phyloP scores from a whole-genome alignment of 1,140 invertebrate genomes.

The Linepithema humile region DNA sequence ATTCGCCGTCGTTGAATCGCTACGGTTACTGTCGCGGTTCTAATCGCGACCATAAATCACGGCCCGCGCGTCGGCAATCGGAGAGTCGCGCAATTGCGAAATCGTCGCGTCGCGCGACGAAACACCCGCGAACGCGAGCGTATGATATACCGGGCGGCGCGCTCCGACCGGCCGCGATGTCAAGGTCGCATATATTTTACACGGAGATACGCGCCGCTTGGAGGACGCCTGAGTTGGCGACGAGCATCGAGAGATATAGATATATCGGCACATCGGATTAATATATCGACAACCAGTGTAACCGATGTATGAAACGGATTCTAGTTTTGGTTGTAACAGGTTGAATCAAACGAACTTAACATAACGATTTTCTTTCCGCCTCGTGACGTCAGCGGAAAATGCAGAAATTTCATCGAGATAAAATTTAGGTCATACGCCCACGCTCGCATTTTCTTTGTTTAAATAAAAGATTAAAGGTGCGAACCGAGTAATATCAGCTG shows the following conservation, averaged over 20 bases:
- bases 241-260: not conserved
- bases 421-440: not conserved
- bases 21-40: conserved; percentile 19
- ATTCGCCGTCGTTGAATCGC: conserved; percentile 21
- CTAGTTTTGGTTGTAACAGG: too few species aligned
- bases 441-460: not conserved
- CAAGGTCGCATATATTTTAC: conserved; percentile 33
- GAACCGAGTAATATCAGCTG: too few species aligned
- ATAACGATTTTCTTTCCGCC: not conserved
- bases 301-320: not conserved
- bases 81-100: conserved; percentile 42
- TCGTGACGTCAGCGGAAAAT: too few species aligned
- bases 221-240: conserved; percentile 23
- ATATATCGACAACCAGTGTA: not conserved
- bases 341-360: not conserved
- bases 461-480: too few species aligned
- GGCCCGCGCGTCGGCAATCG: not conserved
- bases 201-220: not conserved
- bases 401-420: not conserved
- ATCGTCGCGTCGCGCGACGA: conserved; percentile 10
- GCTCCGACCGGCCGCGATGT: conserved; percentile 24
- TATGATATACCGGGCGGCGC: conserved; percentile 17
- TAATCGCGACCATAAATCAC: conserved; percentile 45
- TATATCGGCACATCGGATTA: not conserved
- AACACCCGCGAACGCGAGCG: conserved; percentile 14